Conservation (phyloP, 2,888 invertebrate species). For the Caenorhabditis zanzibari region DNA sequence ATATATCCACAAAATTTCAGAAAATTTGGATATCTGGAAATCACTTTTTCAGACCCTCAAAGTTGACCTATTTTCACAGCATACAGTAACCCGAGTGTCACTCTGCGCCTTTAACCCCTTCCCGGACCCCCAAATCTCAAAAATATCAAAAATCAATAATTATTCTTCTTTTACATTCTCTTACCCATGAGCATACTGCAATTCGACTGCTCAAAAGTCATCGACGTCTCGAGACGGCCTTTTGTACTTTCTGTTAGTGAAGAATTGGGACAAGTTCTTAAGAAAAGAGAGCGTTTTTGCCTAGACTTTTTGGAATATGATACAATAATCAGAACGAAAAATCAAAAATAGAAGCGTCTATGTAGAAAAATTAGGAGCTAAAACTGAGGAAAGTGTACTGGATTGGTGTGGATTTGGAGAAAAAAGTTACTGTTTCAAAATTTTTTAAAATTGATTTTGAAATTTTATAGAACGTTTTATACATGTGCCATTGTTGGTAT, state of each 20-base stretch:
- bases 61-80: too few relatives aligned
- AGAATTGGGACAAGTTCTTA: conserved; percentile 55
- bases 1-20: too few relatives aligned
- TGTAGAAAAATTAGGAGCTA: too few relatives aligned
- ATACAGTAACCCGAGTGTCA: too few relatives aligned
- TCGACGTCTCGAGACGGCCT: conserved; percentile 49
- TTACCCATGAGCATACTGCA: conserved; percentile 63
- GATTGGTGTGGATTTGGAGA: too few relatives aligned
- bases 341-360: neutral
- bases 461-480: too few relatives aligned
- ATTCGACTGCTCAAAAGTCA: conserved; percentile 53
- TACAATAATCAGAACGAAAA: neutral
- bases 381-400: too few relatives aligned
- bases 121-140: neutral
- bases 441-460: too few relatives aligned
- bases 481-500: too few relatives aligned
- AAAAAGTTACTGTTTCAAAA: too few relatives aligned
- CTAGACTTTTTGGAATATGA: conserved; percentile 1
- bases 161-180: neutral
- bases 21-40: too few relatives aligned
- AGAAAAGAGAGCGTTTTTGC: neutral
- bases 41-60: too few relatives aligned
- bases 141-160: neutral
- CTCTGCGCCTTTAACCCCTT: neutral
- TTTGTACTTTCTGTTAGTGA: conserved; percentile 42